A percentile compares a stretch with the other conserved stretches of the same genome.
Evolutionary conservation across 2,888 invertebrate species (phyloP).

Genomic region (Merodon equestris): DNA sequence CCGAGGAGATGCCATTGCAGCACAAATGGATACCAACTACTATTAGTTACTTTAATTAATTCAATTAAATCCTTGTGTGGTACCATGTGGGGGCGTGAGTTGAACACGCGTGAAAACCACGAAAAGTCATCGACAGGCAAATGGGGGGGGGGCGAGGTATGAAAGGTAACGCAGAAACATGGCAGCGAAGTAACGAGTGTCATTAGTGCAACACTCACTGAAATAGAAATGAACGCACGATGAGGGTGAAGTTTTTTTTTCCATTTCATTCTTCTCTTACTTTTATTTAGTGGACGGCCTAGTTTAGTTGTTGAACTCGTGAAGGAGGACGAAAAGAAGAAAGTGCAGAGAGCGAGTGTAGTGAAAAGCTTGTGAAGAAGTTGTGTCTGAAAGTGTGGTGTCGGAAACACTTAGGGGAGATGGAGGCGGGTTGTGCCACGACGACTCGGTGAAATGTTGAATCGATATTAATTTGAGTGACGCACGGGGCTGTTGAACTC

Average conservation of each 20-base stretch:
- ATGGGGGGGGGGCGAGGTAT: not conserved
- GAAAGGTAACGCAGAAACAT: not conserved
- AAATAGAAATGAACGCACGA: conserved; percentile 20
- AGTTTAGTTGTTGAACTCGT: not conserved
- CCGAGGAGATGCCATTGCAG: no score
- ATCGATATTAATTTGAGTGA: conserved; percentile 41
- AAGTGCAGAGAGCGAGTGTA: conserved; percentile 15
- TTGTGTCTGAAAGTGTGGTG: conserved; percentile 46
- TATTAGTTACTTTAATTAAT: conserved; percentile 35
- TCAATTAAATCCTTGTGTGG: conserved; percentile 37
- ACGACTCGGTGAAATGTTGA: conserved; percentile 29
- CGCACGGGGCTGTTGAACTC: conserved; percentile 39
- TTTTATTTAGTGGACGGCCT: conserved; percentile 17
- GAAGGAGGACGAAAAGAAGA: not conserved
- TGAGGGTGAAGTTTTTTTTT: conserved; percentile 30
- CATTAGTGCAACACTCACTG: conserved; percentile 22
- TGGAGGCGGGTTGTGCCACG: no score
- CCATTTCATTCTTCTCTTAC: conserved; percentile 8
- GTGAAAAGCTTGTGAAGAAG: conserved; percentile 2
- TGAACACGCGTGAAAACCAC: conserved; percentile 22
- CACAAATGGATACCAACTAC: no score
- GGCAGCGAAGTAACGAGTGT: not conserved
- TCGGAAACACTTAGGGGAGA: conserved; percentile 26
- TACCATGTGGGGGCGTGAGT: no score
- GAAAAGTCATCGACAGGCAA: conserved; percentile 17